Percentiles rank a stretch among this genome's conserved stretches.
These are phyloP conservation scores for Erpobdella octoculata DNA, from an alignment of 2,888 invertebrate genomes.

Conservation along the genomic window DNA sequence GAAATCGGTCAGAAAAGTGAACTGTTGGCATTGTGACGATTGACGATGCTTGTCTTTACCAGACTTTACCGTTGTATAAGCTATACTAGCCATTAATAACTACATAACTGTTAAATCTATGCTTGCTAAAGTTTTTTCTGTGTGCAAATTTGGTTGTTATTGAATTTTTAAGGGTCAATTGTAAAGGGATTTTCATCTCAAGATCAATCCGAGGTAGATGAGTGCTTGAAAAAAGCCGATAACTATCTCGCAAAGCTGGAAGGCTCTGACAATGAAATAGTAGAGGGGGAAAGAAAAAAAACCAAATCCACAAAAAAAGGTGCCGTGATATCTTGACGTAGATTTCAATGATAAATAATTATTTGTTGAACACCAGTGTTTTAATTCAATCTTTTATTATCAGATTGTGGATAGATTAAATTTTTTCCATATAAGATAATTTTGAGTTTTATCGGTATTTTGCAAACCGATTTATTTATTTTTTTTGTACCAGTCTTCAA, in stretches of 20 bases:
- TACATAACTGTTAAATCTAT: not conserved
- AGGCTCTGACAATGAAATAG: not conserved
- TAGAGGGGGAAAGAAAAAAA: not conserved
- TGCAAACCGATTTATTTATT: not conserved
- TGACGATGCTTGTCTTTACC: not conserved
- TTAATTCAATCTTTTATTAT: too few species aligned
- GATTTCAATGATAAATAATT: too few species aligned
- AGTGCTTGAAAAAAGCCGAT: not conserved
- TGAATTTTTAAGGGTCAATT: not conserved
- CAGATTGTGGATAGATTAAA: too few species aligned
- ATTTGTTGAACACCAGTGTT: too few species aligned
- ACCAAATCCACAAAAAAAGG: too few species aligned
- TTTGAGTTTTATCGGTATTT: too few species aligned
- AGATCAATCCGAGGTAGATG: not conserved
- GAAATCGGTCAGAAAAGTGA: not conserved
- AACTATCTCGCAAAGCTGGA: not conserved
- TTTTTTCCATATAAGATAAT: too few species aligned
- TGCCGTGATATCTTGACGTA: too few species aligned
- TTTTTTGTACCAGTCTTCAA: conserved; percentile 8
- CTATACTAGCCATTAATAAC: too few species aligned
- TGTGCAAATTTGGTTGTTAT: not conserved
- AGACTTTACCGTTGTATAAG: not conserved
- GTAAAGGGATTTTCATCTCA: conserved; percentile 2
- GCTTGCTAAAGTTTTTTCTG: not conserved
- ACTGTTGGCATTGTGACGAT: not conserved